Base-by-base conservation (phyloP, 2,888 invertebrate species). In the Phoronis australis region DNA sequence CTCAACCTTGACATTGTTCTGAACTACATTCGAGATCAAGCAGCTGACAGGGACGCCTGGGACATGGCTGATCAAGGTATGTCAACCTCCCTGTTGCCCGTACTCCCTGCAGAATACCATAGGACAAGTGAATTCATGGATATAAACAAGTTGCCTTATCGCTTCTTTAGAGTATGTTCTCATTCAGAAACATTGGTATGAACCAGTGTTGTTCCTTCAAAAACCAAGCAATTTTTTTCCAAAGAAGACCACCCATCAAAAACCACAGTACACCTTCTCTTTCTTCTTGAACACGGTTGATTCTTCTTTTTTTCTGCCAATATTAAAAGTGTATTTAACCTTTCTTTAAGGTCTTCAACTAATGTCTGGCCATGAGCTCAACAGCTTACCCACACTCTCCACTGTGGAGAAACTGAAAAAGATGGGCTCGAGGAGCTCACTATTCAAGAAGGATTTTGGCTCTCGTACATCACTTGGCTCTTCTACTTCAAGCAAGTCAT, bases 61-160 rank as follows among this genome's bases (percentile, higher is more conserved):
- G 70, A 69, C 42, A 69, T 71, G 69, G 73, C 73, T 22, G 73
- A 73, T 42, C 66, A 70, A 54, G 68, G 73, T 73, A 56, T 52
- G 47, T 9, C 31, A 9, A 31, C 31, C 9, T 12, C 9, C 15
- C n/a, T n/a, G n/a, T n/a, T n/a, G n/a, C n/a, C n/a, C n/a, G n/a
- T n/a, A n/a, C n/a, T n/a, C n/a, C n/a, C n/a, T n/a, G n/a, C n/a
- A n/a, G n/a, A n/a, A n/a, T n/a, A n/a, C n/a, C n/a, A n/a, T n/a
- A n/a, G n/a, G n/a, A 31, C 31, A 9, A 31, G 31, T 31, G 15
- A 31, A 12, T 9, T 15, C 31, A 31, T 31, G 9, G n/a, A n/a
- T n/a, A n/a, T n/a, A n/a, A n/a, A n/a, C n/a, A n/a, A n/a, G n/a
- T n/a, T n/a, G n/a, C n/a, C n/a, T n/a, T n/a, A n/a, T n/a, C n/a